Conservation (phyloP, 2,888 invertebrate genomes). For the Griposia aprilina region DNA sequence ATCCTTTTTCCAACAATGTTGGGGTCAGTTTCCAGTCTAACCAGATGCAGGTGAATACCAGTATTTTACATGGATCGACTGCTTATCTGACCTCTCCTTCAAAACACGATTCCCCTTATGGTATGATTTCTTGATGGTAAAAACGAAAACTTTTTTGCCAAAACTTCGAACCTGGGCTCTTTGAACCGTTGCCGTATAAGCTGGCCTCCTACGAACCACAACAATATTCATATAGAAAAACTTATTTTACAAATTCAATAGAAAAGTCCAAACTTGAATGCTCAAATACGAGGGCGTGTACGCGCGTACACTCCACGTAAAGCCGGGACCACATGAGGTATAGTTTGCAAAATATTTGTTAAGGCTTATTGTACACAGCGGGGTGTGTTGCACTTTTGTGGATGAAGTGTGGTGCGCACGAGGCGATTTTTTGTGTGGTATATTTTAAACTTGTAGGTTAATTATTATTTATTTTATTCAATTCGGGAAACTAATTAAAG, state of each 20-base stretch:
- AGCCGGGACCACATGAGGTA: constrained; percentile 45
- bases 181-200: neutral
- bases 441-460: too few relatives aligned
- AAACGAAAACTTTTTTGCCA: neutral
- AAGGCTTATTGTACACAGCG: constrained; percentile 57
- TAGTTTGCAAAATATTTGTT: constrained; percentile 68
- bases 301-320: constrained; percentile 35
- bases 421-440: neutral
- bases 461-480: too few relatives aligned
- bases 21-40: too few relatives aligned
- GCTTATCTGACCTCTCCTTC: too few relatives aligned
- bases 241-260: constrained; percentile 10
- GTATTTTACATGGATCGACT: too few relatives aligned
- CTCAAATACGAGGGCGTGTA: constrained; percentile 39
- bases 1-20: too few relatives aligned
- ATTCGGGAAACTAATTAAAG: too few relatives aligned
- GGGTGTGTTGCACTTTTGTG: constrained; percentile 66
- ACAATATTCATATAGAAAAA: neutral
- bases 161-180: neutral
- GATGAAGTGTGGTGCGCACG: constrained; percentile 21
- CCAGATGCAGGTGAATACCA: too few relatives aligned
- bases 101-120: too few relatives aligned
- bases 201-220: neutral
- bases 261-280: neutral
- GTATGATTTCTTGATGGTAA: too few relatives aligned